These are phyloP conservation scores for Drosophila micromelanica DNA, from an alignment of 1,140 invertebrate species.

Conservation along the genomic window DNA sequence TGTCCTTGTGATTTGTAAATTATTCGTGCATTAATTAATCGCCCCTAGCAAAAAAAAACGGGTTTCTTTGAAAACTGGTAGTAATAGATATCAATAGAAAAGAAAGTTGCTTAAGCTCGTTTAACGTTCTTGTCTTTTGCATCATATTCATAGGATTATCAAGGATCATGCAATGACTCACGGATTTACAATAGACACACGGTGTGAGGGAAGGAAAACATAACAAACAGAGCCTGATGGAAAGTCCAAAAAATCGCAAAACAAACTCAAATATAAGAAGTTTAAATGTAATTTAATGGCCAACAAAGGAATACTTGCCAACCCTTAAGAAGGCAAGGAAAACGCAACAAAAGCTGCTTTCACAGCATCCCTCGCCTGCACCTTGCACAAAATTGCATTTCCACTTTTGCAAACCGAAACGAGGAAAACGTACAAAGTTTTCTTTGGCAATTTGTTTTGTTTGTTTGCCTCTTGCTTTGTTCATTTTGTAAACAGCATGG, in stretches of 20 bases:
- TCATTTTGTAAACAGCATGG: conserved; percentile 77
- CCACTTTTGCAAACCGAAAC: conserved; percentile 32
- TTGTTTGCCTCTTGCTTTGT: conserved; percentile 74
- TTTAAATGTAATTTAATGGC: conserved; percentile 74
- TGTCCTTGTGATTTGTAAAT: conserved; percentile 1
- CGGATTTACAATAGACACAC: neutral
- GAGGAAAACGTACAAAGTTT: conserved; percentile 72
- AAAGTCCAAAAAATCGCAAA: conserved; percentile 8
- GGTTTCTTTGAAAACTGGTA: no score
- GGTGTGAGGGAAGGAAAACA: neutral
- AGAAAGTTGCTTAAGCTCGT: no score
- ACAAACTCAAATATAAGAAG: conserved; percentile 51
- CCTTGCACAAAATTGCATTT: conserved; percentile 70
- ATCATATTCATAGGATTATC: neutral
- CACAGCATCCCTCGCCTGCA: conserved; percentile 10
- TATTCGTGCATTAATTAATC: neutral
- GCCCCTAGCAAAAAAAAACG: no score
- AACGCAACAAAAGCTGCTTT: neutral
- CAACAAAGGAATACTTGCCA: conserved; percentile 63
- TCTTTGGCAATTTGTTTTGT: conserved; percentile 77
- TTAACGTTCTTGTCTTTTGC: no score
- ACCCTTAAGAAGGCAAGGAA: conserved; percentile 5
- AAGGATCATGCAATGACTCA: conserved; percentile 12
- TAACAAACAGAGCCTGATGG: conserved; percentile 1
- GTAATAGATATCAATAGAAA: no score